Evolutionary conservation across 1,140 invertebrate species (phyloP).

Genomic region (Ceratosolen solmsi): DNA sequence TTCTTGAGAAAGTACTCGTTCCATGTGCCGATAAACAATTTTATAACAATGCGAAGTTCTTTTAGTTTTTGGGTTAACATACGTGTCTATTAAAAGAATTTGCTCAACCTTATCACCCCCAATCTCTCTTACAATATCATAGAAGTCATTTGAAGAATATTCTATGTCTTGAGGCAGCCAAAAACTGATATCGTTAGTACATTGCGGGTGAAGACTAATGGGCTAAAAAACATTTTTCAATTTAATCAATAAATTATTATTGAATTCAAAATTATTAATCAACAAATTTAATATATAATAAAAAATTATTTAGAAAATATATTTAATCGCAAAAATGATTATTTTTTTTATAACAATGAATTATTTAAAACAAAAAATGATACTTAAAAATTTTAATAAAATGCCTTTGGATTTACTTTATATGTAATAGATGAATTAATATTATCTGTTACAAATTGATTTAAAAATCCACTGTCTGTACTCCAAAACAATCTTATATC

Average conservation of each 20-base stretch:
- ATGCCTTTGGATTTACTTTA: conserved; percentile 77
- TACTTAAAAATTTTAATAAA: conserved; percentile 32
- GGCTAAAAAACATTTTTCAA: conserved; percentile 77
- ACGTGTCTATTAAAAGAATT: conserved; percentile 91
- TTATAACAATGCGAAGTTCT: conserved; percentile 91
- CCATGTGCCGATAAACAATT: conserved; percentile 95
- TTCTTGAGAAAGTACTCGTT: conserved; percentile 87
- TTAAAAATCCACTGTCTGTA: conserved; percentile 90
- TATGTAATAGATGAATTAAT: conserved; percentile 77
- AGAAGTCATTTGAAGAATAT: conserved; percentile 92
- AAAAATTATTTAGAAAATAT: background rate
- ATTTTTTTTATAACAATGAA: background rate
- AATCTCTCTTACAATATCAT: conserved; percentile 90
- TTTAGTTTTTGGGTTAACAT: conserved; percentile 88
- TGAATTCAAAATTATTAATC: background rate
- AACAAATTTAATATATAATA: background rate
- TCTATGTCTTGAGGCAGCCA: conserved; percentile 86
- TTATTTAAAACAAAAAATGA: conserved; percentile 24
- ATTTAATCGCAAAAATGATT: background rate
- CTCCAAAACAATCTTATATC: conserved; percentile 98
- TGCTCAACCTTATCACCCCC: conserved; percentile 95
- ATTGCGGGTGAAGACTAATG: conserved; percentile 91
- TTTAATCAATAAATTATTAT: background rate
- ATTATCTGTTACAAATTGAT: conserved; percentile 89
- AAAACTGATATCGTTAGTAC: conserved; percentile 95